Conservation (phyloP, 2,797 vertebrate species). For the Alfaro cultratus region DNA sequence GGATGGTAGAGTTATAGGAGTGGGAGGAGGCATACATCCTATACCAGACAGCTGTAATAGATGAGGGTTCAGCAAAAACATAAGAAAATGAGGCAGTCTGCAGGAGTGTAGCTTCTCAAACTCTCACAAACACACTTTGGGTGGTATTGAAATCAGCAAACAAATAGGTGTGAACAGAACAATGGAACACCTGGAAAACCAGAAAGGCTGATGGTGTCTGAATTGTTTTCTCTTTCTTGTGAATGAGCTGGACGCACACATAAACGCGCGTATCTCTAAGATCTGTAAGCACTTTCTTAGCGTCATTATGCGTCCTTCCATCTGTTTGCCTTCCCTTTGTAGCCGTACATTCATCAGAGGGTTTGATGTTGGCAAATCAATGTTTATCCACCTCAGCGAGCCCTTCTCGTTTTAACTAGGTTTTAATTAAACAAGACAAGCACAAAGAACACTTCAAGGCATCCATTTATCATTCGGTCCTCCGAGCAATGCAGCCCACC, state of each 20-base stretch:
- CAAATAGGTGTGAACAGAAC: constrained; percentile 59
- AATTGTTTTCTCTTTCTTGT: constrained; percentile 31
- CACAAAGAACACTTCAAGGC: constrained; percentile 54
- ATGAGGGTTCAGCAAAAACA: constrained; percentile 73
- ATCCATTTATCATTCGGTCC: constrained; percentile 65
- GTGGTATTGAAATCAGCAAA: constrained; percentile 59
- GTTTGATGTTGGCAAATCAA: constrained; percentile 75
- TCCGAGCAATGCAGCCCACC: constrained; percentile 38
- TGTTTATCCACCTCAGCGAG: constrained; percentile 69
- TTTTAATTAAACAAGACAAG: constrained; percentile 69
- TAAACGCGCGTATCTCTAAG: constrained; percentile 19
- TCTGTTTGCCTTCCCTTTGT: constrained; percentile 41
- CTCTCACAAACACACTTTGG: constrained; percentile 49
- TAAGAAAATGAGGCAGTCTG: constrained; percentile 68
- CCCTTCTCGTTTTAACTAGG: constrained; percentile 63
- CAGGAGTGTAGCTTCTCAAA: constrained; percentile 55
- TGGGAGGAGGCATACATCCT: constrained; percentile 78
- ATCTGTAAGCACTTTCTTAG: constrained; percentile 44
- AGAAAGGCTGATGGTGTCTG: constrained; percentile 25
- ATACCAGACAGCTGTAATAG: constrained; percentile 79
- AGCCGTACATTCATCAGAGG: constrained; percentile 68
- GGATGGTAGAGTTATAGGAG: constrained; percentile 76
- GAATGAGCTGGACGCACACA: constrained; percentile 16
- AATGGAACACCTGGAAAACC: constrained; percentile 69
- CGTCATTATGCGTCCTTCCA: constrained; percentile 39